These are phyloP conservation scores for Ammospiza nelsoni DNA, from an alignment of 2,113 vertebrate genomes.

Conservation along the genomic window DNA sequence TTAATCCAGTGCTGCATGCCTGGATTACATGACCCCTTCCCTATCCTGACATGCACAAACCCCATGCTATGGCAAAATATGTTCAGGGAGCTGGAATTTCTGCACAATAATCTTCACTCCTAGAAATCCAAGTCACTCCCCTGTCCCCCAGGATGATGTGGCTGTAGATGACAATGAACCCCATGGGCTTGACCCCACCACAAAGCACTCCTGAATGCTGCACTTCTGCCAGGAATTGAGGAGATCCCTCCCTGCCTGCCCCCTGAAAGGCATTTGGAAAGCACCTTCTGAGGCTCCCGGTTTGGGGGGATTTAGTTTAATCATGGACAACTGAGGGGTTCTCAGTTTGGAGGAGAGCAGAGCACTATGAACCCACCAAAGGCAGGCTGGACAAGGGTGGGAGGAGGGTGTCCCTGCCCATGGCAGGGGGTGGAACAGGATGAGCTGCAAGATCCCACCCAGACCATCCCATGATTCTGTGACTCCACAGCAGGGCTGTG, in stretches of 20 bases:
- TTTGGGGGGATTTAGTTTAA: background rate
- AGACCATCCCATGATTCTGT: background rate
- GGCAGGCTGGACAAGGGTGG: background rate
- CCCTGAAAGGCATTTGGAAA: background rate
- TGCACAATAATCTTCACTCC: background rate
- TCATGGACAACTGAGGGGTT: accelerated
- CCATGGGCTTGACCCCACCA: accelerated
- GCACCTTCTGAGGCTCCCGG: background rate
- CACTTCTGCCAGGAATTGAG: background rate
- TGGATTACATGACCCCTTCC: background rate
- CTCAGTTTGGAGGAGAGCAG: background rate
- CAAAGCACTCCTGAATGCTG: accelerated
- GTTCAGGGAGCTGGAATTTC: background rate
- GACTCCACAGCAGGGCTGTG: background rate
- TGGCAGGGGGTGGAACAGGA: background rate
- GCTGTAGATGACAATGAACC: background rate
- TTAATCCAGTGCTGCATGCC: background rate
- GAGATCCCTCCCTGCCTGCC: background rate
- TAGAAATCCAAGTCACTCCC: background rate
- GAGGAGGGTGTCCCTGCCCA: background rate
- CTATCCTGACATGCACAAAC: background rate
- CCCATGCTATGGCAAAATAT: accelerated
- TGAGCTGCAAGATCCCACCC: background rate
- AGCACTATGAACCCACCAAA: background rate
- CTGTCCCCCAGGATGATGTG: accelerated